Conservation (phyloP, 2,888 invertebrate species). For the Dioctria linearis region DNA sequence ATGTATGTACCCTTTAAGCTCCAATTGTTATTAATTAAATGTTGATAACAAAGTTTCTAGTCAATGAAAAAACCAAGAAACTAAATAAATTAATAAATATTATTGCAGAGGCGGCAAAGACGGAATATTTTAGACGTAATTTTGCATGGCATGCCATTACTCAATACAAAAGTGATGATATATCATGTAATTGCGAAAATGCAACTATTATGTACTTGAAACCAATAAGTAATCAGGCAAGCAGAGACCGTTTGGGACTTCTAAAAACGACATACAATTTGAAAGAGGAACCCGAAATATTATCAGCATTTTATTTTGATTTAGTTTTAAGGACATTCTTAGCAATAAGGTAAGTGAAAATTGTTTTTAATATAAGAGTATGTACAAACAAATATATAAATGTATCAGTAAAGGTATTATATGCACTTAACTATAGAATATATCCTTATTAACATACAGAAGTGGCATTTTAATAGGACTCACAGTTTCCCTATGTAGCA, state of each 20-base stretch:
- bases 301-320: slow-evolving; percentile 91
- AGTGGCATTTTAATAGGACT: no score
- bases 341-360: slow-evolving; percentile 77
- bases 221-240: slow-evolving; percentile 79
- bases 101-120: slow-evolving; percentile 75
- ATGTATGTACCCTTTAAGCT: no score
- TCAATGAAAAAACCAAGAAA: not conserved
- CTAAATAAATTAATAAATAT: not conserved
- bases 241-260: slow-evolving; percentile 79
- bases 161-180: slow-evolving; percentile 81
- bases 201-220: slow-evolving; percentile 83
- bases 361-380: no score
- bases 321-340: slow-evolving; percentile 81
- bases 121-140: slow-evolving; percentile 85
- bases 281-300: slow-evolving; percentile 81
- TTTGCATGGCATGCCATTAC: slow-evolving; percentile 91
- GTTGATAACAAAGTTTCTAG: no score
- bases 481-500: no score
- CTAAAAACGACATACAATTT: slow-evolving; percentile 82
- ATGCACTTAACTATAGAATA: not conserved
- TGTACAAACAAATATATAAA: not conserved
- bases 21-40: no score
- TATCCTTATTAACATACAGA: no score
- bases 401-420: not conserved
- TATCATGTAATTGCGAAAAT: slow-evolving; percentile 83